A percentile compares a stretch with the other conserved stretches of the same genome.
phyloP scores from a whole-genome alignment of 2,113 vertebrate genomes.

The Poeciliopsis retropinna region DNA sequence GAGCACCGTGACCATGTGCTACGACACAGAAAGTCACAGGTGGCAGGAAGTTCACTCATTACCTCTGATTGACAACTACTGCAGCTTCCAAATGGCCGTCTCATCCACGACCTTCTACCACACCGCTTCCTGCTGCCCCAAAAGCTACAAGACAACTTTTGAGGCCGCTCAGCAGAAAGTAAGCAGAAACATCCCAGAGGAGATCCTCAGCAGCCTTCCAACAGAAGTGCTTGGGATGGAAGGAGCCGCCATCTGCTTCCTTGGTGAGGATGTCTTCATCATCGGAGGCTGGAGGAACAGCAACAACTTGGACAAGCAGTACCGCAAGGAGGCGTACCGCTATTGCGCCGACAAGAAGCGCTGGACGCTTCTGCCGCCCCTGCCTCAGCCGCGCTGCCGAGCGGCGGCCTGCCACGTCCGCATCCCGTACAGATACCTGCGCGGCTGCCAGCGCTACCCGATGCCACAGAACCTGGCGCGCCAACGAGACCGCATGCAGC shows the following conservation, averaged over 20 bases:
- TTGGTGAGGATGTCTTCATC: slow-evolving; percentile 92
- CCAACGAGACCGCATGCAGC: slow-evolving; percentile 90
- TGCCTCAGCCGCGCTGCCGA: slow-evolving; percentile 93
- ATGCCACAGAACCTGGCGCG: slow-evolving; percentile 93
- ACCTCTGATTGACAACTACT: slow-evolving; percentile 93
- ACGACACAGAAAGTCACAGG: slow-evolving; percentile 88
- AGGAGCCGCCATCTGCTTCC: slow-evolving; percentile 91
- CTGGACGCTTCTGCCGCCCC: slow-evolving; percentile 87
- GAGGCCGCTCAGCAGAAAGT: slow-evolving; percentile 87
- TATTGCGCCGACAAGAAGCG: slow-evolving; percentile 91
- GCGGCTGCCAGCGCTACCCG: slow-evolving; percentile 89
- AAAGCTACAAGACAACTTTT: slow-evolving; percentile 85
- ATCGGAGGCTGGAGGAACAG: slow-evolving; percentile 97
- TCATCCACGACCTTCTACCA: slow-evolving; percentile 93
- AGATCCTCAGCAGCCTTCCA: slow-evolving; percentile 93
- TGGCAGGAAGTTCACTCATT: slow-evolving; percentile 94
- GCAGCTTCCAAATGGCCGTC: slow-evolving; percentile 92
- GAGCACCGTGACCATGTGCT: slow-evolving; percentile 87
- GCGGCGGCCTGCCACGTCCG: slow-evolving; percentile 91
- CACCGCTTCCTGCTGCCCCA: slow-evolving; percentile 93
- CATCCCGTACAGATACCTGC: slow-evolving; percentile 87
- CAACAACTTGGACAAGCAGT: slow-evolving; percentile 92
- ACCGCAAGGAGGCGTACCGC: slow-evolving; percentile 92
- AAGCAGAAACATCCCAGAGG: slow-evolving; percentile 81
- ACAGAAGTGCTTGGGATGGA: slow-evolving; percentile 92